Conservation (phyloP, 2,113 vertebrate genomes). For the Eidolon helvum region DNA sequence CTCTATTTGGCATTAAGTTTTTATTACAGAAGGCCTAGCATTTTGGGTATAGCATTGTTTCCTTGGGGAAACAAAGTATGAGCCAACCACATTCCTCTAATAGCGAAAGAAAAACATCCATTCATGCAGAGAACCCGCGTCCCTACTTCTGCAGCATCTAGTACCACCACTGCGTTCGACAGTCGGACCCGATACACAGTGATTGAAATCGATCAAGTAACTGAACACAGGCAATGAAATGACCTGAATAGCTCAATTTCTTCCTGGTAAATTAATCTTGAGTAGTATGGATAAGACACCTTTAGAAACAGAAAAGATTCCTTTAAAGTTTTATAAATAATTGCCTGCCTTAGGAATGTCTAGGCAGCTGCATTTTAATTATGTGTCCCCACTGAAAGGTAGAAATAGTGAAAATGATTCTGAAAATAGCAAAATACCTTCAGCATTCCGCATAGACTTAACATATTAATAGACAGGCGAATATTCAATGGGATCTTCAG, state of each 20-base stretch:
- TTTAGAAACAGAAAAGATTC: conserved; percentile 47
- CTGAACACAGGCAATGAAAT: neutral
- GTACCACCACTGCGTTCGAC: neutral
- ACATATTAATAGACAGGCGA: neutral
- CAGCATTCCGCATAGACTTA: neutral
- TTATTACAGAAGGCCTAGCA: neutral
- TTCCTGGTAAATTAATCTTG: conserved; percentile 50
- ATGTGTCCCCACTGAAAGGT: neutral
- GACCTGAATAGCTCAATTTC: conserved; percentile 42
- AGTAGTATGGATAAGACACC: neutral
- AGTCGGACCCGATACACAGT: neutral
- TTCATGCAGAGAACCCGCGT: neutral
- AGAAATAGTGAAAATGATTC: neutral
- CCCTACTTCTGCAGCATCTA: neutral
- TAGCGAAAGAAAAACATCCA: neutral
- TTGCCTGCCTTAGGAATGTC: neutral
- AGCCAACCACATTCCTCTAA: neutral
- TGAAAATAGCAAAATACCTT: neutral
- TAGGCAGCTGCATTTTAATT: conserved; percentile 34
- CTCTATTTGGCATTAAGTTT: neutral
- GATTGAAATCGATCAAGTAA: neutral
- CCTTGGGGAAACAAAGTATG: neutral
- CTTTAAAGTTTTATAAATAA: conserved; percentile 32
- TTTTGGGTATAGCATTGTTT: neutral
- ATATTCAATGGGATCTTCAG: neutral